A percentile compares a stretch with the other conserved stretches of the same genome.
These are phyloP conservation scores for Portevinia maculata DNA, from an alignment of 2,888 invertebrate species.

Conservation along the genomic window DNA sequence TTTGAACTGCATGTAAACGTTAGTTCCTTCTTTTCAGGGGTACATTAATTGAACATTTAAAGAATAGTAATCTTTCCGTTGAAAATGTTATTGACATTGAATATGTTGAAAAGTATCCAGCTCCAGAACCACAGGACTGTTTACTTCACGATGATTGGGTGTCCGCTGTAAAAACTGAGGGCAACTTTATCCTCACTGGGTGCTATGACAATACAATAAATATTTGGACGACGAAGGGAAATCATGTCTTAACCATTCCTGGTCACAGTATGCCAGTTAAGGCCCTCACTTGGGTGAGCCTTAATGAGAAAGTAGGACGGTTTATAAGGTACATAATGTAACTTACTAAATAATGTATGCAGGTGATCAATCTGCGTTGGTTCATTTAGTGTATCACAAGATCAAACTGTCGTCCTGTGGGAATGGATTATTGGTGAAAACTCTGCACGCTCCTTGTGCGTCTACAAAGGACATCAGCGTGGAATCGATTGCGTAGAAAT, in stretches of 20 bases:
- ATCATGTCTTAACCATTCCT: constrained; percentile 91
- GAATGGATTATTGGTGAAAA: constrained; percentile 90
- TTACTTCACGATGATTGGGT: constrained; percentile 99
- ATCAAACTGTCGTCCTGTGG: constrained; percentile 96
- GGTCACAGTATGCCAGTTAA: constrained; percentile 95
- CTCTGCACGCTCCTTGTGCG: constrained; percentile 90
- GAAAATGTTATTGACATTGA: constrained; percentile 95
- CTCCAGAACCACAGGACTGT: constrained; percentile 96
- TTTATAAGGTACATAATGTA: constrained; percentile 86
- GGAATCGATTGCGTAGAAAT: constrained; percentile 94
- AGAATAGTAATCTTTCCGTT: constrained; percentile 89
- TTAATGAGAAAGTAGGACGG: constrained; percentile 86
- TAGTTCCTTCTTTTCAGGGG: not conserved
- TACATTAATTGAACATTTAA: constrained; percentile 86
- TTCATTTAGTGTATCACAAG: constrained; percentile 90
- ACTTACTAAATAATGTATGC: not conserved
- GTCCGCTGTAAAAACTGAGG: constrained; percentile 90
- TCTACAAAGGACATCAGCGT: constrained; percentile 95
- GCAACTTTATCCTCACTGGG: constrained; percentile 93
- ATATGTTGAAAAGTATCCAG: constrained; percentile 94
- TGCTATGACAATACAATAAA: constrained; percentile 97
- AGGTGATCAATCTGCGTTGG: not conserved
- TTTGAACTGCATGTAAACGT: not conserved
- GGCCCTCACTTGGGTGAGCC: constrained; percentile 93
- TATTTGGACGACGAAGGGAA: constrained; percentile 94